Base-by-base conservation (phyloP, 2,113 vertebrate genomes). In the Callaeas wilsoni region DNA sequence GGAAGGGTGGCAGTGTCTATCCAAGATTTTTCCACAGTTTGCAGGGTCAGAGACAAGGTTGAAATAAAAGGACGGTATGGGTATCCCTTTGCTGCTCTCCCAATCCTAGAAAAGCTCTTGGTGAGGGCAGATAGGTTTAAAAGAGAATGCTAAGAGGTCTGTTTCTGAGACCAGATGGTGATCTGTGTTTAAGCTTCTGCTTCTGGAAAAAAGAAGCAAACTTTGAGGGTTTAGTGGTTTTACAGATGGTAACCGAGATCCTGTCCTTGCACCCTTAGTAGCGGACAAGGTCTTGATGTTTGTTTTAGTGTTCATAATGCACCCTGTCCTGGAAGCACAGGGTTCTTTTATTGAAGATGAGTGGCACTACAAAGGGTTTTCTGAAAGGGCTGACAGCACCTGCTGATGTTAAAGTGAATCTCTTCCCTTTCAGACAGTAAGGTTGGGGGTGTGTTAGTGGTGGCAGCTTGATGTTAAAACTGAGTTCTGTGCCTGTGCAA, bases 391-490 rank as follows among this genome's bases (percentile, higher is more conserved):
- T 68, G 39, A 44, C 13, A 35, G 33, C 14, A 19, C 26, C n/a
- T 80, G 25, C n/a, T 57, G 86, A 7, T 33, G 30, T 35, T 52
- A 56, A 55, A 47, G 41, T 21, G 33, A 23, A 71, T 37, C 10
- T 69, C n/a, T 60, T 68, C n/a, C 16, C 21, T 64, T 71, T 26
- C 29, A 32, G 25, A 71, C 21, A 44, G 12, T 29, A 29, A 33
- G 4, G 12, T 1, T 63, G 16, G 0, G 18, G 6, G 20, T 4
- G 13, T 41, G 17, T 17, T 39, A 60, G 26, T 27, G 7, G 15
- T 32, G 10, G n/a, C 26, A 90, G 4, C 39, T 62, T 82, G 50
- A 27, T 1, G 1, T 46, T 46, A 39, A 92, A 93, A 67, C 4
- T 3, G 22, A 46, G 4, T 9, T 73, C 22, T 67, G 32, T 84